A percentile compares a stretch with the other conserved stretches of the same genome.
These are phyloP conservation scores for Drosophila quasianomalipes DNA, from an alignment of 2,888 invertebrate species.

Conservation along the genomic window DNA sequence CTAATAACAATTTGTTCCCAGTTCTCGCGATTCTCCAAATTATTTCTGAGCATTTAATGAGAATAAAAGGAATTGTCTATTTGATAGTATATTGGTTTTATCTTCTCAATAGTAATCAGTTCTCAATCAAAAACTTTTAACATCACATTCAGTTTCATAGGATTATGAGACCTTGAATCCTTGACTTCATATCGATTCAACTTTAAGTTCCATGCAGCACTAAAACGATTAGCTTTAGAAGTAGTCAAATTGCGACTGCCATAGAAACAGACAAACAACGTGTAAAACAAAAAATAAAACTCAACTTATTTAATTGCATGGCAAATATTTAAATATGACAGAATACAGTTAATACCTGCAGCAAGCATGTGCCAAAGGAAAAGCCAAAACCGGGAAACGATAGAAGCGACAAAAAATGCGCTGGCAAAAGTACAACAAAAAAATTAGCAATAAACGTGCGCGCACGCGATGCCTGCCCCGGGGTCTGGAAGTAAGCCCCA, in stretches of 20 bases:
- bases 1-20: not conserved
- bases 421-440: conserved; percentile 43
- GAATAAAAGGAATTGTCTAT: not conserved
- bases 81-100: not conserved
- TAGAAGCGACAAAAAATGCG: conserved; percentile 28
- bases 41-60: not conserved
- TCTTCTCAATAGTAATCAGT: not conserved
- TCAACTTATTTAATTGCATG: conserved; percentile 1
- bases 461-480: conserved; percentile 67
- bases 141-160: not conserved
- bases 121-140: not conserved
- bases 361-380: conserved; percentile 18
- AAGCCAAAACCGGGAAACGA: conserved; percentile 12
- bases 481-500: conserved; percentile 1
- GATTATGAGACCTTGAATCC: not conserved
- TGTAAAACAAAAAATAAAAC: not conserved
- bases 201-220: not conserved
- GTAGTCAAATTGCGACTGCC: conserved; percentile 1
- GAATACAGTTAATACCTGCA: conserved; percentile 5
- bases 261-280: not conserved
- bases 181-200: conserved; percentile 2
- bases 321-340: conserved; percentile 2
- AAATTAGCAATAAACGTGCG: conserved; percentile 78
- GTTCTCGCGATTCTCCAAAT: not conserved
- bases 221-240: not conserved